Percentiles rank a stretch among this genome's conserved stretches.
Evolutionary conservation across 2,113 vertebrate species (phyloP).

Genomic region (Dipodomys stephensi): DNA sequence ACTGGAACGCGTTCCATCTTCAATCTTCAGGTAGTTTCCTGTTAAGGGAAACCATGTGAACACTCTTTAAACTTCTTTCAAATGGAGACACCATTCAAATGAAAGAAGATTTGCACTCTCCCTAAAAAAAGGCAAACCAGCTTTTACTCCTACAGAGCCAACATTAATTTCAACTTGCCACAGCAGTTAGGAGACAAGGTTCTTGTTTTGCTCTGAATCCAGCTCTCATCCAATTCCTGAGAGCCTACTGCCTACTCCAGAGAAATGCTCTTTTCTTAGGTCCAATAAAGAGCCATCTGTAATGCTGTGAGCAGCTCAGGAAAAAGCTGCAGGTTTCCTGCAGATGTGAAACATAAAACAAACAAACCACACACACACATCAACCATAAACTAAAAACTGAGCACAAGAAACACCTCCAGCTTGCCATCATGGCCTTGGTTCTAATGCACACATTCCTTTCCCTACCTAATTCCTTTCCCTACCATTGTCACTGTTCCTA

Average conservation of each 20-base stretch:
- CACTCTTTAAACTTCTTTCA: neutral
- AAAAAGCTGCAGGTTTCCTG: neutral
- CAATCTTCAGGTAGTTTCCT: neutral
- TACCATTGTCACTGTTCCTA: neutral
- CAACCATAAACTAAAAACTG: too few species aligned
- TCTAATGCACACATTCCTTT: neutral
- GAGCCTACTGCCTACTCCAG: neutral
- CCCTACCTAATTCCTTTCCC: neutral
- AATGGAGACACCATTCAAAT: neutral
- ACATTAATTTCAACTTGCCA: neutral
- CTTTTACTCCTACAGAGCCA: neutral
- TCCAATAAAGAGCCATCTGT: constrained; percentile 11
- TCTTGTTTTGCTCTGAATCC: constrained; percentile 3
- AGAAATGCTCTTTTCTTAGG: neutral
- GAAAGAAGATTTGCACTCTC: neutral
- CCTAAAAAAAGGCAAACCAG: neutral
- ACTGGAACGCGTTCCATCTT: rapidly evolving
- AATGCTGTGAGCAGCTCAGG: neutral
- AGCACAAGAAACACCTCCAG: too few species aligned
- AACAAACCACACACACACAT: neutral
- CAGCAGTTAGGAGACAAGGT: neutral
- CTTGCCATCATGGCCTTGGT: neutral
- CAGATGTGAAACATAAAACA: neutral
- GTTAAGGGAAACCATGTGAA: neutral
- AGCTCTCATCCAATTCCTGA: neutral